phyloP scores from a whole-genome alignment of 1,140 invertebrate species.

The Aphelinus atriplicis region DNA sequence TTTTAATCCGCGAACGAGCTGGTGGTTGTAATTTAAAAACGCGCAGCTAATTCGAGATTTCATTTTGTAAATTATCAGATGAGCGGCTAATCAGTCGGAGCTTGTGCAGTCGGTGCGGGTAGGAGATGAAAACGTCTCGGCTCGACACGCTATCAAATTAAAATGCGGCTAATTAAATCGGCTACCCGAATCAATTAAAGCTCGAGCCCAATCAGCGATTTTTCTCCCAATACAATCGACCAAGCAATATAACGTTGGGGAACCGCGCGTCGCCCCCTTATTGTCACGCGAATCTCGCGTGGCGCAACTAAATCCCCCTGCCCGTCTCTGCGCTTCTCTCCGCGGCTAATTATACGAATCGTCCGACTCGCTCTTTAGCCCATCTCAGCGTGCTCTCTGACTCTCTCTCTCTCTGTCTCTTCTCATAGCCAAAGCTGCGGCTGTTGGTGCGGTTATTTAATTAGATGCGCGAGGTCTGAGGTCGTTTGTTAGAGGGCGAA shows the following conservation, averaged over 20 bases:
- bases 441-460: conserved; percentile 39
- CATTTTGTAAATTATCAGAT: too few species aligned
- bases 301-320: too few species aligned
- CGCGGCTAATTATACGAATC: conserved; percentile 35
- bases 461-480: conserved; percentile 35
- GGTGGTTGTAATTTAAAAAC: too few species aligned
- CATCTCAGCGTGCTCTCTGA: conserved; percentile 1
- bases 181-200: too few species aligned
- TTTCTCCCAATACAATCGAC: too few species aligned
- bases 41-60: too few species aligned
- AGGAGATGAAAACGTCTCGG: conserved; percentile 15
- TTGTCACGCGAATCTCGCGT: conserved; percentile 19
- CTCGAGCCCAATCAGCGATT: too few species aligned
- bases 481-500: conserved; percentile 39
- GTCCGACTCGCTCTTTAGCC: conserved; percentile 9
- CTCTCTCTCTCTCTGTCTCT: neutral
- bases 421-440: neutral
- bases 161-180: conserved; percentile 18
- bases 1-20: too few species aligned
- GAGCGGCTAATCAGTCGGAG: too few species aligned
- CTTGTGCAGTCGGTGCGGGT: neutral
- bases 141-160: conserved; percentile 18
- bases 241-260: too few species aligned
- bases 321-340: conserved; percentile 5
- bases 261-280: neutral